Evolutionary conservation across 1,140 invertebrate species (phyloP), one percentile per base, ranked within the genome.

Genomic region (Drosophila sucinea): DNA sequence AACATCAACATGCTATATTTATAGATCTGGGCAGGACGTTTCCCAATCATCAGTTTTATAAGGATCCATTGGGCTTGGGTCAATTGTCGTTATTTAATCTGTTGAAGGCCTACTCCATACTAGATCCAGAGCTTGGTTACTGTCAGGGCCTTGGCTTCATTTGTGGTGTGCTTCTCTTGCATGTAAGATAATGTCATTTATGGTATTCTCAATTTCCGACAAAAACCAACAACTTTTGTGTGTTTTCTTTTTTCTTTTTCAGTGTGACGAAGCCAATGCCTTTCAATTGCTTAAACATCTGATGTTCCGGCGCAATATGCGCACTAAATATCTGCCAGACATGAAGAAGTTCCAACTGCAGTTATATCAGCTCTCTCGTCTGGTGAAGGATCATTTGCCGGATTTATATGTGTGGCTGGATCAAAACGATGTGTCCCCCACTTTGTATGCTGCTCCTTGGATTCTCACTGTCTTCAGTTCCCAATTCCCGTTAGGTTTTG

Each of bases 101-200:
- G 5, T 93, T 99, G 0, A 99, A 99, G 93, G 98, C 98, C 0
- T 99, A 99, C 91, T 99, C 98, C 0, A 93, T 99, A 5, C 92
- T 98, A 6, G 98, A 99, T 92, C 95, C 96, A 10, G 97, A 99
- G 92, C 96, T 99, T 4, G 98, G 98, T 0, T 99, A 99, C 93
- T 98, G 97, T 79, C 98, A 99, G 92, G 98, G 98, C 0, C 94
- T 99, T 3, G 98, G 97, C 85, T 99, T 99, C 89, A 97, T 99
- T 11, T 98, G 97, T 73, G 98, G 98, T 7, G 95, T 99, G 3
- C 93, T 99, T 2, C 93, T 99, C 2, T 94, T 99, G 70, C 98
- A 99, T 93, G 98, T 98, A 93, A 96, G 95, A 94, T 27, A 56
- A 63, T 38, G 41, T 66, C 66, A 30, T 10, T 51, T 35, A 65